These are phyloP conservation scores for Aphaenogaster ashmeadi DNA, from an alignment of 1,140 invertebrate genomes.

Conservation along the genomic window DNA sequence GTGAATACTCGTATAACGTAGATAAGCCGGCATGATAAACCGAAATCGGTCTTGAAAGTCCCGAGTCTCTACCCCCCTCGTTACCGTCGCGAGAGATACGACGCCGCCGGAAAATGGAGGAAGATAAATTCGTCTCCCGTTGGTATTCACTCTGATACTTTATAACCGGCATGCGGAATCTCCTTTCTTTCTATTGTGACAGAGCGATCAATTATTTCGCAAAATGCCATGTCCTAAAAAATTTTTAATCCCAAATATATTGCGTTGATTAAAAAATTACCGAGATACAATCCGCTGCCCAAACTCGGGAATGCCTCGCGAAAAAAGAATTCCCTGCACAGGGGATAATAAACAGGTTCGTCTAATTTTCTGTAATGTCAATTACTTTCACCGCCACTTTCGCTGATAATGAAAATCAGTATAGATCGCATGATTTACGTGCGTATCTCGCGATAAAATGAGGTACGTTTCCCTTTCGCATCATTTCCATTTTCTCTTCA, in stretches of 20 bases:
- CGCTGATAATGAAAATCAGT: constrained; percentile 3
- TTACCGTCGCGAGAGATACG: constrained; percentile 69
- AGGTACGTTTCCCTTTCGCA: constrained; percentile 40
- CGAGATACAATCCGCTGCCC: neutral
- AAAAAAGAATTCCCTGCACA: neutral
- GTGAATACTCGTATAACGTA: constrained; percentile 80
- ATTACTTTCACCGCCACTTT: neutral
- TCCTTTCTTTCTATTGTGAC: neutral
- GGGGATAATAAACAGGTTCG: neutral
- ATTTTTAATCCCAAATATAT: neutral
- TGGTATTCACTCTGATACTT: constrained; percentile 62
- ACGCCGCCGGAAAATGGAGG: constrained; percentile 64
- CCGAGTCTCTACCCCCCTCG: constrained; percentile 56
- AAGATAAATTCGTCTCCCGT: constrained; percentile 72
- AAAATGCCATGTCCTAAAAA: neutral
- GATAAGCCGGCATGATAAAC: constrained; percentile 77
- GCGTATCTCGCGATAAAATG: neutral
- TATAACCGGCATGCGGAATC: constrained; percentile 52
- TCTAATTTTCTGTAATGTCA: neutral
- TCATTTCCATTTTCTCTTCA: constrained; percentile 31
- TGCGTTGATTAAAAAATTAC: neutral
- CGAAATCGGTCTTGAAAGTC: constrained; percentile 72
- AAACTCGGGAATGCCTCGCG: neutral
- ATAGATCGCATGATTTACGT: neutral
- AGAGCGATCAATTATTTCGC: neutral